Percentiles rank a stretch among this genome's conserved stretches.
Conservation (phyloP, 1,140 invertebrate genomes). For the Globodera rostochiensis region DNA sequence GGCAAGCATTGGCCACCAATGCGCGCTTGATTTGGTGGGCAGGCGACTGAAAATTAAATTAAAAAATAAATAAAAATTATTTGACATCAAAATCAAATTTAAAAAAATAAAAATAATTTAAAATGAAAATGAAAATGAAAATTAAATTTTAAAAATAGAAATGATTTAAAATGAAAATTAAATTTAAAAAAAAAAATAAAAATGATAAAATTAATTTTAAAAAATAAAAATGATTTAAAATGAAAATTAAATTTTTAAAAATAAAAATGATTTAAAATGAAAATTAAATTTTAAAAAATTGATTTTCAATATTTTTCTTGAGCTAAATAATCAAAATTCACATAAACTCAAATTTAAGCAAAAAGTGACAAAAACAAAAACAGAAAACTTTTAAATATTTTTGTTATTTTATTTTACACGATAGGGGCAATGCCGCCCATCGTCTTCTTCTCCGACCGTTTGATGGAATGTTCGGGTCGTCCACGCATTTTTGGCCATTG, state of each 20-base stretch:
- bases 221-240: too few species aligned
- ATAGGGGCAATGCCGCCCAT: background rate
- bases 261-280: background rate
- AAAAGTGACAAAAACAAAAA: background rate
- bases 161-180: too few species aligned
- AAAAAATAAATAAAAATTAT: background rate
- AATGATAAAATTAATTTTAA: background rate
- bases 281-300: too few species aligned
- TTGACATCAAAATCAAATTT: background rate
- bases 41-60: conserved; percentile 32
- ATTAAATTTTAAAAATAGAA: too few species aligned
- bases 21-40: conserved; percentile 36
- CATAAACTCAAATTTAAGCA: background rate
- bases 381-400: background rate
- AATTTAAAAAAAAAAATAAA: background rate
- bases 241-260: conserved; percentile 24
- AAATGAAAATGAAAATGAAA: too few species aligned
- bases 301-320: too few species aligned
- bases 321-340: too few species aligned
- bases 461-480: conserved; percentile 45
- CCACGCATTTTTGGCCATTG: conserved; percentile 43
- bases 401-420: background rate
- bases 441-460: conserved; percentile 21
- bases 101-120: too few species aligned
- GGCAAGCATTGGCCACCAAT: conserved; percentile 48